Base-by-base conservation (phyloP, 2,113 vertebrate genomes). In the Hypocryptadius cinnamomeus region DNA sequence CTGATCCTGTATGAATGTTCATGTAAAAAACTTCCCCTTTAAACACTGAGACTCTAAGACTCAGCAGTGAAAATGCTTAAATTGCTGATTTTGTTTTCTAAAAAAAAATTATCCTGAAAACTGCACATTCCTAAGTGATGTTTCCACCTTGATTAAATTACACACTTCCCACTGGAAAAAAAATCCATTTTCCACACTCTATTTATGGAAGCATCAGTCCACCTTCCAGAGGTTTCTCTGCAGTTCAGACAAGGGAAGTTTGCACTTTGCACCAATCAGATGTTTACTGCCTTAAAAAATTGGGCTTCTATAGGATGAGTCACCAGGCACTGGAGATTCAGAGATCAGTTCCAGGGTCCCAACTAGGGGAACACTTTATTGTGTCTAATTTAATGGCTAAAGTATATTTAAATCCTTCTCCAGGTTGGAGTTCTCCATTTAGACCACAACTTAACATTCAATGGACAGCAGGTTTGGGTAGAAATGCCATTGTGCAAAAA, bases 91-190 rank as follows among this genome's bases (percentile, higher is more conserved):
- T 85, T 71, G n/a, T 82, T 91, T 91, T 71, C 33, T n/a, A 9
- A 80, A 64, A 33, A 68, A n/a, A 37, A 51, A 64, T 57, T n/a
- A 21, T 30, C 6, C 54, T 57, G 37, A 57, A 88, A 89, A 35
- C 37, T 68, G 37, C 69, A 69, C 45, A 65, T 51, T 89, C 31
- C 28, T 25, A 35, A 54, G 70, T 3, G 2, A 65, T 40, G 30
- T 79, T 91, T 95, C 70, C 61, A 87, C 78, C 54, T 94, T 86
- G 61, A 86, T 79, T 84, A 89, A 96, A 89, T 94, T 73, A 88
- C 19, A 85, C 27, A 51, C 47, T 80, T 92, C 77, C 40, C 63
- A 47, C 39, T 48, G 28, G 72, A 42, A 56, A 85, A 63, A 54
- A 82, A 86, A 73, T 69, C 37, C 33, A 60, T 93, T 91, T 87